phyloP scores from a whole-genome alignment of 92 coral and sea anemone genomes.

The Pocillopora meandrina region DNA sequence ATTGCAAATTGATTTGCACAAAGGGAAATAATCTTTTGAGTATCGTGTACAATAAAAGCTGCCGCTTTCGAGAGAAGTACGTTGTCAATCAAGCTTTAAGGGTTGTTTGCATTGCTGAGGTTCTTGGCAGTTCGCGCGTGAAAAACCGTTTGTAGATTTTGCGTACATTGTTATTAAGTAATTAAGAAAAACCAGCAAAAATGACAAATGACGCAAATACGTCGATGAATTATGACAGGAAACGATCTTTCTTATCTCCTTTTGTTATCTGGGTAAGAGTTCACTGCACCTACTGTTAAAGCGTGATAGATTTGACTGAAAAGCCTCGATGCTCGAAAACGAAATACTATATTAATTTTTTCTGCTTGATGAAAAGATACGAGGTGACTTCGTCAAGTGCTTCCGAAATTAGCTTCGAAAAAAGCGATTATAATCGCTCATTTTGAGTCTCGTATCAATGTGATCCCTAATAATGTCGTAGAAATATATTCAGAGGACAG shows the following conservation, averaged over 20 bases:
- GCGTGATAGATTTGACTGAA: not conserved
- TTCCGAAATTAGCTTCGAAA: slow-evolving; percentile 32
- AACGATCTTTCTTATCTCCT: not conserved
- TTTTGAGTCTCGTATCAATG: slow-evolving; percentile 6
- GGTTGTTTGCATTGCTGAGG: not conserved
- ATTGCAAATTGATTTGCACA: not conserved
- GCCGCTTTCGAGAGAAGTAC: not conserved
- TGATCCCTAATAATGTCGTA: not conserved
- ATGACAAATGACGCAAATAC: slow-evolving; percentile 4
- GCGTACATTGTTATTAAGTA: not conserved
- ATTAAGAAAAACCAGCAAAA: slow-evolving; percentile 8
- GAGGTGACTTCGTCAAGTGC: slow-evolving; percentile 18
- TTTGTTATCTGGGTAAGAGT: slow-evolving; percentile 3
- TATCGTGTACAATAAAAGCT: not conserved
- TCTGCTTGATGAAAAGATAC: slow-evolving; percentile 35
- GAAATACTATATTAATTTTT: slow-evolving; percentile 24
- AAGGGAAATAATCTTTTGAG: not conserved
- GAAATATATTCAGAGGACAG: not conserved
- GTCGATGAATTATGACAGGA: slow-evolving; percentile 17
- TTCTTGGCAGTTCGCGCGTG: slow-evolving; percentile 21
- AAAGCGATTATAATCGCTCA: no score
- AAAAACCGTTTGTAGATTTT: slow-evolving; percentile 4
- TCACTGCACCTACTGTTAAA: slow-evolving; percentile 3
- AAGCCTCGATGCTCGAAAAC: not conserved
- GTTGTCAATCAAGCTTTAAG: not conserved